A percentile compares a stretch with the other conserved stretches of the same genome.
These are phyloP conservation scores for Chromis chromis DNA, from an alignment of 2,797 vertebrate species.

Conservation along the genomic window DNA sequence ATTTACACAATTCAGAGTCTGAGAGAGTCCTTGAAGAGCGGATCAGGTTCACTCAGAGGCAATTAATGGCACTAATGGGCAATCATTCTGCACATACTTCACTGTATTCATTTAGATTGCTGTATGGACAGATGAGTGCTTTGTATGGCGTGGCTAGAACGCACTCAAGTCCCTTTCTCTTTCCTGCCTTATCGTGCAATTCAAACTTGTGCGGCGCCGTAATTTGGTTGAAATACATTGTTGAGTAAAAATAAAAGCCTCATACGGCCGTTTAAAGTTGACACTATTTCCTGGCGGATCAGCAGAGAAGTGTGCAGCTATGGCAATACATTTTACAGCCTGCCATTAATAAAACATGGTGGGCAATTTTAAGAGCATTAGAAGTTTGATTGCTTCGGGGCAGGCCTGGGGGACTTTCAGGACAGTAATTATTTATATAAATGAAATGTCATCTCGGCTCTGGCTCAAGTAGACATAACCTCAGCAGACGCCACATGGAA, in stretches of 20 bases:
- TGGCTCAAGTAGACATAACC: slow-evolving; percentile 81
- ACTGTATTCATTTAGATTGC: slow-evolving; percentile 52
- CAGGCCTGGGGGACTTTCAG: slow-evolving; percentile 82
- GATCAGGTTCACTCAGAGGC: slow-evolving; percentile 64
- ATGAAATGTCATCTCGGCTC: slow-evolving; percentile 86
- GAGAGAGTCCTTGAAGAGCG: slow-evolving; percentile 64
- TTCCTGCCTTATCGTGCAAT: background rate
- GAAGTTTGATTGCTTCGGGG: slow-evolving; percentile 85
- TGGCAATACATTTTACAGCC: slow-evolving; percentile 75
- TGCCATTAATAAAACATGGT: slow-evolving; percentile 83
- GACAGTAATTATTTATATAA: slow-evolving; percentile 86
- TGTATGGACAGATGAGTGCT: slow-evolving; percentile 44
- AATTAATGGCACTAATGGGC: slow-evolving; percentile 72
- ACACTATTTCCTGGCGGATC: slow-evolving; percentile 66
- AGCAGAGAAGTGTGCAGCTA: slow-evolving; percentile 60
- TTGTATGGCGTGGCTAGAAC: slow-evolving; percentile 31
- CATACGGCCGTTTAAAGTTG: slow-evolving; percentile 64
- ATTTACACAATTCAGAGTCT: slow-evolving; percentile 52
- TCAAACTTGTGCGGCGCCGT: slow-evolving; percentile 10
- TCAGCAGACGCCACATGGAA: slow-evolving; percentile 70
- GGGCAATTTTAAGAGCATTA: slow-evolving; percentile 86
- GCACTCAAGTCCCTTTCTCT: slow-evolving; percentile 3
- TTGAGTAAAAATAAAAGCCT: slow-evolving; percentile 58
- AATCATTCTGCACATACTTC: slow-evolving; percentile 53
- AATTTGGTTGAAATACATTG: slow-evolving; percentile 61